Evolutionary conservation across 1,140 invertebrate genomes (phyloP), one percentile per base, ranked within the genome.

Genomic region (Camponotus pennsylvanicus): DNA sequence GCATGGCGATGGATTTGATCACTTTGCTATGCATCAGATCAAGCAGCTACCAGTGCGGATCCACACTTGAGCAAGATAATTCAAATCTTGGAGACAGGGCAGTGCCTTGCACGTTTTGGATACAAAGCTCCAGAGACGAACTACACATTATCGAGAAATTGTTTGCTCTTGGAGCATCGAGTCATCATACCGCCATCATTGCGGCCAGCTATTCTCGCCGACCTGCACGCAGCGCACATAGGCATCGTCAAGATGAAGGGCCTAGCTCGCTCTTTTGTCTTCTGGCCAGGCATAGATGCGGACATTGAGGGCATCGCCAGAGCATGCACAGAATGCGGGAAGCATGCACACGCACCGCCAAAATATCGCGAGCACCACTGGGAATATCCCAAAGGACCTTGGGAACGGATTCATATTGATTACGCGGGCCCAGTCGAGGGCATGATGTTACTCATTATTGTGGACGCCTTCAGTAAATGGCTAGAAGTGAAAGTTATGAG

Each of bases 401-500:
- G 94, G 93, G 88, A 93, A 70, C 71, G 95, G 49, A 52, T 96
- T 0, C 95, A 96, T 77, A 91, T 95, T 4, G 95, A 96, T 75
- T 95, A 93, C 89, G 95, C 94, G 27, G 94, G 94, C 21, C 93
- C 94, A 6, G 92, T 95, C 15, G 77, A 90, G 18, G 92, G 90
- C 8, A 88, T 80, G n/a, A 88, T 91, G 86, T 93, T 94, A 55
- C 82, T 96, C 0, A 89, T 96, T 0, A 66, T 96, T 0, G 93
- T 95, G 0, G 95, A 96, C 79, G 92, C 94, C 2, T 93, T 92
- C 84, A 94, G 93, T 6, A 96, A 96, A 87, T 96, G 95, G 95
- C 87, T 90, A 0, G 88, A 92, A 80, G 87, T 92, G 0, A 88
- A 82, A 27, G 8, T 11, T 0, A 91, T 89, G 0, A 82, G 11